A percentile compares a stretch with the other conserved stretches of the same genome.
Conservation (phyloP, 2,888 invertebrate genomes). For the Drosophila aldrichi region DNA sequence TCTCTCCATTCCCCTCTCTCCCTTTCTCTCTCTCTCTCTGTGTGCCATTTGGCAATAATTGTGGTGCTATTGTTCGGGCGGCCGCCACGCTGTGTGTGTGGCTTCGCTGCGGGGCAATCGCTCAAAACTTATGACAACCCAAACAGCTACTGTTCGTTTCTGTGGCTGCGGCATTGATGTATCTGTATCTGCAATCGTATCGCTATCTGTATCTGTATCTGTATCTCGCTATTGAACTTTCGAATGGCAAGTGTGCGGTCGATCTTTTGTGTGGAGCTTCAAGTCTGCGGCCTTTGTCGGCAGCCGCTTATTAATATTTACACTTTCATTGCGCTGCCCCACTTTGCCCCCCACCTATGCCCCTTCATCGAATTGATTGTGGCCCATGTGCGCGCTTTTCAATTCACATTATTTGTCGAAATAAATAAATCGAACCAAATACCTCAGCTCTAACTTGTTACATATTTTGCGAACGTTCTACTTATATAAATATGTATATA, state of each 20-base stretch:
- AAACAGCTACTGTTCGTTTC: constrained; percentile 75
- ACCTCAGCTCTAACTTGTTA: constrained; percentile 41
- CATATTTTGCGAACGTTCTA: constrained; percentile 39
- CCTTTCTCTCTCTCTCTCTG: constrained; percentile 22
- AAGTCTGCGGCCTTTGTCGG: constrained; percentile 48
- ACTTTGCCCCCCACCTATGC: not conserved
- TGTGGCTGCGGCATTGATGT: constrained; percentile 46
- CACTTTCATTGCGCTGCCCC: constrained; percentile 48
- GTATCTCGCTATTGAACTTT: constrained; percentile 51
- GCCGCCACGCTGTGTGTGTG: constrained; percentile 76
- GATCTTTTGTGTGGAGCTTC: constrained; percentile 49
- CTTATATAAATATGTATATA: not conserved
- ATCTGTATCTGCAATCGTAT: constrained; percentile 40
- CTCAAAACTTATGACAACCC: constrained; percentile 82
- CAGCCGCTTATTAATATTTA: constrained; percentile 57
- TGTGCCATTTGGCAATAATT: constrained; percentile 79
- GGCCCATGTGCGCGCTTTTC: constrained; percentile 42
- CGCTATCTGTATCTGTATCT: constrained; percentile 24
- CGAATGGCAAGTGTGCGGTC: constrained; percentile 61
- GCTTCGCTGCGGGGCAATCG: constrained; percentile 81
- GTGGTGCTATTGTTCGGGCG: constrained; percentile 67
- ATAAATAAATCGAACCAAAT: constrained; percentile 41
- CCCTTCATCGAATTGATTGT: constrained; percentile 16
- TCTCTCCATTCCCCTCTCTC: constrained; percentile 17
- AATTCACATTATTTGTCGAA: constrained; percentile 52